Evolutionary conservation across 2,888 invertebrate genomes (phyloP).

Genomic region (Parnassius glacialis): DNA sequence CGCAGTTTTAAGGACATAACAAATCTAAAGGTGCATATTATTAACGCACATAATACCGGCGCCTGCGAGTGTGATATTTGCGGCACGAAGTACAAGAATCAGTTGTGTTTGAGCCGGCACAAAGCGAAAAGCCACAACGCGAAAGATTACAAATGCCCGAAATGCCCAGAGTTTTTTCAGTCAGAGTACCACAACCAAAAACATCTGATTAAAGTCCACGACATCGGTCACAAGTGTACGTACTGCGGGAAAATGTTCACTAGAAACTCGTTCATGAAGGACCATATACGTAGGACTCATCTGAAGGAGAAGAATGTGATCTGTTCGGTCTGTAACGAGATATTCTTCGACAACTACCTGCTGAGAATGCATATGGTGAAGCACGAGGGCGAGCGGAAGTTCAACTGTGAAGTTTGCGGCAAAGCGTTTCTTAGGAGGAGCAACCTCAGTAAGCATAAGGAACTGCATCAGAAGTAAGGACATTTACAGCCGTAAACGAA

Average conservation of each 20-base stretch:
- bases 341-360: slow-evolving; percentile 67
- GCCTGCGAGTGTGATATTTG: slow-evolving; percentile 61
- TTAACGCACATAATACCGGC: slow-evolving; percentile 62
- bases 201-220: slow-evolving; percentile 74
- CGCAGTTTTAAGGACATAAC: slow-evolving; percentile 57
- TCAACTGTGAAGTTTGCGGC: slow-evolving; percentile 79
- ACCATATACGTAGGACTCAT: slow-evolving; percentile 68
- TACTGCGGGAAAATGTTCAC: slow-evolving; percentile 70
- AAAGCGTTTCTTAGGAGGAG: slow-evolving; percentile 80
- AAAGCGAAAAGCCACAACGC: slow-evolving; percentile 64
- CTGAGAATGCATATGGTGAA: slow-evolving; percentile 74
- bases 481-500: slow-evolving; percentile 39
- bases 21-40: slow-evolving; percentile 63
- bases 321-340: slow-evolving; percentile 65
- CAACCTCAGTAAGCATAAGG: slow-evolving; percentile 80
- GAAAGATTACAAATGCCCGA: slow-evolving; percentile 64
- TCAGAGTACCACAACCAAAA: slow-evolving; percentile 76
- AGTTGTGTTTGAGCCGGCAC: slow-evolving; percentile 62
- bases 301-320: slow-evolving; percentile 69
- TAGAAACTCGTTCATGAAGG: slow-evolving; percentile 70
- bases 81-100: slow-evolving; percentile 61
- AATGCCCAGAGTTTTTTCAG: slow-evolving; percentile 70
- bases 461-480: slow-evolving; percentile 71
- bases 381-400: slow-evolving; percentile 77
- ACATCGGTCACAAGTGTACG: slow-evolving; percentile 65